phyloP scores from a whole-genome alignment of 2,113 vertebrate species.

The Nycticebus coucang region DNA sequence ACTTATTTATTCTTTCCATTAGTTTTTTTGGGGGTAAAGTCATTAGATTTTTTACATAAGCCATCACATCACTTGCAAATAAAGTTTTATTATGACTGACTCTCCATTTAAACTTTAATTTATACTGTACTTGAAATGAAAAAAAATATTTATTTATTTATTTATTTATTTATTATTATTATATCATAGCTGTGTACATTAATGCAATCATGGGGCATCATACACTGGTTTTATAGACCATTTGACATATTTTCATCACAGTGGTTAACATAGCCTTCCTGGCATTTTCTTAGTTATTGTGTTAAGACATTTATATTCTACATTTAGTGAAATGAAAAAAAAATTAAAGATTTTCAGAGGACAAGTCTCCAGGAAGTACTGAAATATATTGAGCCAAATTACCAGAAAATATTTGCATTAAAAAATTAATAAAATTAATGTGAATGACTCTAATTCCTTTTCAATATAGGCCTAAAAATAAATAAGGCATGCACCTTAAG shows the following conservation, averaged over 20 bases:
- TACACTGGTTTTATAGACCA: too few species aligned
- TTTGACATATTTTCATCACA: too few species aligned
- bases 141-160: not conserved
- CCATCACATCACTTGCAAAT: not conserved
- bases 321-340: not conserved
- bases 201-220: too few species aligned
- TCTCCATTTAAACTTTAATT: not conserved
- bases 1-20: not conserved
- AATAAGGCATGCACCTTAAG: not conserved
- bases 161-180: too few species aligned
- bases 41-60: not conserved
- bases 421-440: not conserved
- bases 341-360: not conserved
- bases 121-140: not conserved
- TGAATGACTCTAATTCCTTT: not conserved
- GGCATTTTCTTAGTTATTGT: too few species aligned
- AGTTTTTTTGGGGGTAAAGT: not conserved
- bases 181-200: too few species aligned
- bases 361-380: not conserved
- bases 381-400: not conserved
- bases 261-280: too few species aligned
- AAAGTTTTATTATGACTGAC: not conserved
- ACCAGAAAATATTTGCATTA: not conserved
- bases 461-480: not conserved
- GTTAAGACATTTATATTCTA: too few species aligned